Evolutionary conservation across 2,888 invertebrate genomes (phyloP).

Genomic region (Phlogophora meticulosa): DNA sequence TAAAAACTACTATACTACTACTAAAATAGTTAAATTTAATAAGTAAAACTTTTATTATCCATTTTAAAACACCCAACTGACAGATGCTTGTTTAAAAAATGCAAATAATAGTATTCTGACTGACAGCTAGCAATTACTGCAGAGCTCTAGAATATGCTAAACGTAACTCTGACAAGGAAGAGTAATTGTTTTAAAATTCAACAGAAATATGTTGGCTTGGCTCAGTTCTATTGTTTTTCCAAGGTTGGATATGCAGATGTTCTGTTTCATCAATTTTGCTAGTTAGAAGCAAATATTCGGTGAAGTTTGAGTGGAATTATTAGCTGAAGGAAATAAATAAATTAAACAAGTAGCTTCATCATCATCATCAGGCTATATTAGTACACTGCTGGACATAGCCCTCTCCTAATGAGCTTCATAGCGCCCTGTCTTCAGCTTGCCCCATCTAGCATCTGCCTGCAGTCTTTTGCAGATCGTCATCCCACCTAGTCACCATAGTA

Average conservation of each 20-base stretch:
- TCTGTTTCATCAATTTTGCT: constrained; percentile 31
- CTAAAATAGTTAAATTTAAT: no score
- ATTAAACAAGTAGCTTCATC: neutral
- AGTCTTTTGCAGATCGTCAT: no score
- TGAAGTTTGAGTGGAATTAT: neutral
- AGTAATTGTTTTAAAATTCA: constrained; percentile 49
- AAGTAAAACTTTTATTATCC: no score
- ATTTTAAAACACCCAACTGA: no score
- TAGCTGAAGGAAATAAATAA: neutral
- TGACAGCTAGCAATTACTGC: constrained; percentile 50
- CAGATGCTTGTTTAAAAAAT: constrained; percentile 13
- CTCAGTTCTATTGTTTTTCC: constrained; percentile 31
- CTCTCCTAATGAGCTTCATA: no score
- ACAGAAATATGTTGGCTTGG: constrained; percentile 46
- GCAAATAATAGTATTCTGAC: constrained; percentile 27
- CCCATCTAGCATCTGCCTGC: no score
- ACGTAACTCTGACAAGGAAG: constrained; percentile 37
- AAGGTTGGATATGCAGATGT: constrained; percentile 35
- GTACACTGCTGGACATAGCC: no score
- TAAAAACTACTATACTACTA: no score
- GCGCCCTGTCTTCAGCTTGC: no score
- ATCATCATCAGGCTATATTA: no score
- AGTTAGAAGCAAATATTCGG: neutral
- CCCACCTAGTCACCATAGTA: no score
- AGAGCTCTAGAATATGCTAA: constrained; percentile 46